A percentile compares a stretch with the other conserved stretches of the same genome.
These are phyloP conservation scores for Entomobrya proxima DNA, from an alignment of 2,888 invertebrate species.

Conservation along the genomic window DNA sequence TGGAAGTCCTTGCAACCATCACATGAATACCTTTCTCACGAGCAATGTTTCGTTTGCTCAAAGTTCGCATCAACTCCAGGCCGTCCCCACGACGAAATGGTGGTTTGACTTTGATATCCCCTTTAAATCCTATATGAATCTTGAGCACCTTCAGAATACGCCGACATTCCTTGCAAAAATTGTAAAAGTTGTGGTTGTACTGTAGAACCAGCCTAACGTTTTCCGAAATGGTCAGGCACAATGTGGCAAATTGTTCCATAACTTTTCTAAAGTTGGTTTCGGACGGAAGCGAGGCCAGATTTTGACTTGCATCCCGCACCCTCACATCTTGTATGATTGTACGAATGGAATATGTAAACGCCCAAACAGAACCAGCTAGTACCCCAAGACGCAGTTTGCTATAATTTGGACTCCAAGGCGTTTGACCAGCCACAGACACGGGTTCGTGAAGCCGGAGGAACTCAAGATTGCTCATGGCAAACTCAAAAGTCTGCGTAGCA, in stretches of 20 bases:
- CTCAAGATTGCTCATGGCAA: constrained; percentile 49
- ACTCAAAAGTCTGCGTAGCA: constrained; percentile 42
- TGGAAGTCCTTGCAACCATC: background rate
- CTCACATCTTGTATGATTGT: background rate
- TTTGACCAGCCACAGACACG: background rate
- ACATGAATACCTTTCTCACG: background rate
- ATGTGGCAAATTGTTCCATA: constrained; percentile 34
- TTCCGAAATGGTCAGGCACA: constrained; percentile 30
- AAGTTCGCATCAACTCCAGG: background rate
- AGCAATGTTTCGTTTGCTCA: constrained; percentile 1
- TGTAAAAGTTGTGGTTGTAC: constrained; percentile 45
- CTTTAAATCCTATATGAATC: constrained; percentile 26
- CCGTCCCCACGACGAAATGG: constrained; percentile 38
- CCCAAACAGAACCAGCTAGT: constrained; percentile 36
- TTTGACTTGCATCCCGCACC: background rate
- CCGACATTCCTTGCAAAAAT: constrained; percentile 54
- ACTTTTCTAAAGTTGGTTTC: constrained; percentile 20
- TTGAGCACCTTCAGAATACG: constrained; percentile 39
- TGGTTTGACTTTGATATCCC: background rate
- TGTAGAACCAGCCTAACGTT: constrained; percentile 29
- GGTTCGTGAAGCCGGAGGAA: constrained; percentile 30
- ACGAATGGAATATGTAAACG: constrained; percentile 28
- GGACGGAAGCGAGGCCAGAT: background rate
- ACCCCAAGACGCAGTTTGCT: constrained; percentile 13
- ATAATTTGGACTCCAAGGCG: background rate